These are phyloP conservation scores for Drosophila littoralis DNA, from an alignment of 1,140 invertebrate genomes.

Conservation along the genomic window DNA sequence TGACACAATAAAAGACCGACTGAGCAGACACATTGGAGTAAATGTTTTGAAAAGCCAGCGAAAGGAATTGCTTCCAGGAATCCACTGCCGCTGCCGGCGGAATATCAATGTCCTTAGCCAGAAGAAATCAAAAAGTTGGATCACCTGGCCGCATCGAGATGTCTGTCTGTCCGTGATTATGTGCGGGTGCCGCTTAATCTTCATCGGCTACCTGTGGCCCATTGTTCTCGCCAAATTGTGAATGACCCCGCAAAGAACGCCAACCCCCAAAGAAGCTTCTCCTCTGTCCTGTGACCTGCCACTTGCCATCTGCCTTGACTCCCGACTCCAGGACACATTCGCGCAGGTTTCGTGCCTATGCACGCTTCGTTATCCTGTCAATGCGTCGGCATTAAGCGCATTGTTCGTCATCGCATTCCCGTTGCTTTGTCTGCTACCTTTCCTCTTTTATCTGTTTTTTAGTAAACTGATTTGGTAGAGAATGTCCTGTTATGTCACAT, in stretches of 20 bases:
- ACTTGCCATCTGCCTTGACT: conserved; percentile 77
- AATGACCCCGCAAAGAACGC: conserved; percentile 63
- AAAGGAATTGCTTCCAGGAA: conserved; percentile 84
- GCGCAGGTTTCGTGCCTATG: conserved; percentile 78
- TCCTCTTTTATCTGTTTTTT: conserved; percentile 3
- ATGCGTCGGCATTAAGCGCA: conserved; percentile 61
- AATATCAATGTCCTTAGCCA: conserved; percentile 80
- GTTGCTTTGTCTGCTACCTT: conserved; percentile 6
- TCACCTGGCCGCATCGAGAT: conserved; percentile 75
- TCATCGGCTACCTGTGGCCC: conserved; percentile 63
- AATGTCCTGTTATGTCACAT: conserved; percentile 35
- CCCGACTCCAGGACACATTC: conserved; percentile 39
- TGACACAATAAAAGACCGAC: conserved; percentile 48
- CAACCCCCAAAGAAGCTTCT: conserved; percentile 43
- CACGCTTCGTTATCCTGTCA: conserved; percentile 83
- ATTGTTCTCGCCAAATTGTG: conserved; percentile 68
- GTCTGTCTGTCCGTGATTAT: conserved; percentile 58
- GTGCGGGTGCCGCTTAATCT: conserved; percentile 69
- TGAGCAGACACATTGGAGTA: conserved; percentile 71
- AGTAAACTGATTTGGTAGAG: conserved; percentile 59
- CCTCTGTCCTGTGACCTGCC: conserved; percentile 35
- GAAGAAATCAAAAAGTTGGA: conserved; percentile 83
- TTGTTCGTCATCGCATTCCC: conserved; percentile 67
- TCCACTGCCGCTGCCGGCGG: conserved; percentile 38
- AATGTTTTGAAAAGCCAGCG: conserved; percentile 84